A percentile compares a stretch with the other conserved stretches of the same genome.
These are phyloP conservation scores for Fistularia tabacaria DNA, from an alignment of 2,797 vertebrate species.

Conservation along the genomic window DNA sequence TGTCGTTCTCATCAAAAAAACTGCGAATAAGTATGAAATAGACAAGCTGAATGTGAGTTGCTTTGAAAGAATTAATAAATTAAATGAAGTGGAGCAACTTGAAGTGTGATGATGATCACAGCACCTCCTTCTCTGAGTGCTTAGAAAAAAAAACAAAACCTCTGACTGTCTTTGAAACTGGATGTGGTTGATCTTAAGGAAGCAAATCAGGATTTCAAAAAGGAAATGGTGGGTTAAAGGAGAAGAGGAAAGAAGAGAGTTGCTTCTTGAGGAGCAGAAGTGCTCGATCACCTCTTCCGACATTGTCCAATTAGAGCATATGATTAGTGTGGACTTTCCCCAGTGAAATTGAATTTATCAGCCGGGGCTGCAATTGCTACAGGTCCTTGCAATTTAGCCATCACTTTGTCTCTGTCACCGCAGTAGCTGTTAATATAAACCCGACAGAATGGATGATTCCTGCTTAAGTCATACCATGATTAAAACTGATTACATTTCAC, in stretches of 20 bases:
- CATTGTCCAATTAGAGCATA: conserved; percentile 67
- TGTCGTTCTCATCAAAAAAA: too few species aligned
- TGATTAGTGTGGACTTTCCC: conserved; percentile 63
- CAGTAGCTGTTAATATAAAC: conserved; percentile 50
- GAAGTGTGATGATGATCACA: too few species aligned
- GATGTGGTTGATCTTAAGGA: conserved; percentile 4
- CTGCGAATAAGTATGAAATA: too few species aligned
- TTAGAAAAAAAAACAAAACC: too few species aligned
- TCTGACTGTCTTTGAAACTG: conserved; percentile 22
- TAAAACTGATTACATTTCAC: conserved; percentile 65
- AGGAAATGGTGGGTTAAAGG: conserved; percentile 4
- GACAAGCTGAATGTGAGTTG: too few species aligned
- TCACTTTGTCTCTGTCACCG: conserved; percentile 64
- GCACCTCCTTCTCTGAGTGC: too few species aligned
- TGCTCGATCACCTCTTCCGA: conserved; percentile 43
- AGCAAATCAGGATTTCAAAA: background rate
- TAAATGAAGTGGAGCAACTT: too few species aligned
- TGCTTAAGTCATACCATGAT: conserved; percentile 59
- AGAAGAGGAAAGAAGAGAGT: conserved; percentile 29
- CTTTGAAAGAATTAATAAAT: too few species aligned
- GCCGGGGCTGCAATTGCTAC: conserved; percentile 50
- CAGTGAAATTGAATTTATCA: conserved; percentile 63
- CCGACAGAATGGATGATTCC: conserved; percentile 63
- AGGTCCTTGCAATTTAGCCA: conserved; percentile 55
- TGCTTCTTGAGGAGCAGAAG: conserved; percentile 20